Conservation (phyloP, 2,888 invertebrate genomes). For the Drosophila kambysellisi region DNA sequence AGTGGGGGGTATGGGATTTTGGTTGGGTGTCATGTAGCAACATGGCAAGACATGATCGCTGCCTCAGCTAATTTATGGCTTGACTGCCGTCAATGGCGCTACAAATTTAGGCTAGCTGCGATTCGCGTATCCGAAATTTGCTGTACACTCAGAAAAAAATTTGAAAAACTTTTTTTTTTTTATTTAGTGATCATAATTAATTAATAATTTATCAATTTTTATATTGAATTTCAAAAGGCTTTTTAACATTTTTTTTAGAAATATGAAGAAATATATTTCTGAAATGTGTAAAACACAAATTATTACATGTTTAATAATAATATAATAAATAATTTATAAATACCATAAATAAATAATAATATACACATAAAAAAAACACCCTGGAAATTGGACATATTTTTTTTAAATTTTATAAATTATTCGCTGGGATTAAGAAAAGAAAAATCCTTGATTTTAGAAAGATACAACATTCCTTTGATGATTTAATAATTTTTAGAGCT, state of each 20-base stretch:
- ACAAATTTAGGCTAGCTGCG: slow-evolving; percentile 45
- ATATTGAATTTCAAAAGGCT: neutral
- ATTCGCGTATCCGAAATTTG: slow-evolving; percentile 21
- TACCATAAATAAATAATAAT: neutral
- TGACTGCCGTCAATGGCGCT: slow-evolving; percentile 17
- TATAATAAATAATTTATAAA: neutral
- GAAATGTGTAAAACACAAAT: too few relatives aligned
- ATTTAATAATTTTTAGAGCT: too few relatives aligned
- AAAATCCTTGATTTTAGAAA: neutral
- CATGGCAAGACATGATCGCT: slow-evolving; percentile 62
- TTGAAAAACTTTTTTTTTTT: too few relatives aligned
- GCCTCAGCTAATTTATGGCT: slow-evolving; percentile 60
- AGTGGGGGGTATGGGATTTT: neutral
- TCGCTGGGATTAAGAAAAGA: neutral
- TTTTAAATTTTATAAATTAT: neutral
- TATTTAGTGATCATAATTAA: too few relatives aligned
- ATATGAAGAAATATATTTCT: neutral
- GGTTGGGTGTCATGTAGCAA: slow-evolving; percentile 54
- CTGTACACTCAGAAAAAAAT: neutral
- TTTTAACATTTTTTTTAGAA: too few relatives aligned
- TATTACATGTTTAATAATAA: neutral
- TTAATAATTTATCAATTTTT: too few relatives aligned
- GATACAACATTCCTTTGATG: neutral
- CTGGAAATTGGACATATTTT: neutral
- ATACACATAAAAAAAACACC: neutral